Evolutionary conservation across 2,113 vertebrate genomes (phyloP), one percentile per base, ranked within the genome.

Genomic region (Condylura cristata): DNA sequence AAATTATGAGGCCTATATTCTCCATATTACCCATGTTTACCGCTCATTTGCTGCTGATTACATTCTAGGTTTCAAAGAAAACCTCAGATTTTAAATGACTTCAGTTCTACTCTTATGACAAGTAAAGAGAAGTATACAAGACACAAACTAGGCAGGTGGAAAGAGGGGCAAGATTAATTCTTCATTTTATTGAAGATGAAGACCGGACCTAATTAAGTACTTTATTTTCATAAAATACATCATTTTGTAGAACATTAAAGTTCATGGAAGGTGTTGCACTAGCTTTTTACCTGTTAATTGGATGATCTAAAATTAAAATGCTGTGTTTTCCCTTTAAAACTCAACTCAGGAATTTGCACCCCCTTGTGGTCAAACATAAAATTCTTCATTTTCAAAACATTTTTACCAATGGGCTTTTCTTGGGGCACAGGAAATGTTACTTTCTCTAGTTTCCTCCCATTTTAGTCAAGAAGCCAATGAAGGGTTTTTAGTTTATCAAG

Each of bases 351-450:
- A 94, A 95, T 96, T 81, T 94, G 89, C 91, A 93, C 96, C 95
- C 94, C 48, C 96, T 96, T 85, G 96, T 96, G 96, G 93, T 93
- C 95, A 94, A 89, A 93, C 13, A 91, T 87, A 86, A 95, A 95
- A 94, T 89, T 94, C 32, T 72, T 92, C 61, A 44, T 93, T 94
- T 93, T 94, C 78, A 85, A 94, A 93, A 95, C 44, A 14, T 68
- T 81, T 94, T 94, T 89, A 58, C 61, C 41, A 51, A 34, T 79
- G 81, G 34, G 9, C 34, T 96, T 93, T 92, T 74, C 66, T 89
- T 92, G 44, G 75, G 9, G 30, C 80, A 63, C 20, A 94, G 53
- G 30, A 96, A 78, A 39, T 65, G 24, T 56, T 89, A 51, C 48
- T 76, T 74, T 53, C 44, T 86, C 92, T 95, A 91, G 34, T 85